Base-by-base conservation (phyloP, 2,797 vertebrate species). In the Etheostoma nigrum region DNA sequence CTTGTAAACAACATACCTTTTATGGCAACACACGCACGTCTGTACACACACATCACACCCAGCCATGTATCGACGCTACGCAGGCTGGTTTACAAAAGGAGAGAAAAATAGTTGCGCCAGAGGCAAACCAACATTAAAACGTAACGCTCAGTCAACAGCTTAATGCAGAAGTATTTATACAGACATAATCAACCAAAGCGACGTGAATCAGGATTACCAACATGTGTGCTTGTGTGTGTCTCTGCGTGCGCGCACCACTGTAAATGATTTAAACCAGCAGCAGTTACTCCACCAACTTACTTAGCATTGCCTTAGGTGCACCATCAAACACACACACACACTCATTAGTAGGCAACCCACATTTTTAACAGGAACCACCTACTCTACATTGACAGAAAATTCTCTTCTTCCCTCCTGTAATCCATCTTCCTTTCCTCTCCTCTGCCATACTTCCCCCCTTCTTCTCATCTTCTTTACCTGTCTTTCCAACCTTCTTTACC, bases 301-400 rank as follows among this genome's bases (percentile, higher is more conserved):
- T 85, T 75, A 70, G 65, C 82, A 81, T 88, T 25, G 78, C 89
- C 83, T 76, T 45, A 81, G 86, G 85, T 86, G 77, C 58, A 44
- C 42, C 42, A 13, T 13, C 42, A 15, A 4, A 44, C 42, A 44
- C 42, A 44, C 13, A 44, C 27, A 57, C 49, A 53, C 47, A 58
- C 30, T 85, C 86, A 88, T 89, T 82, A 85, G 87, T 82, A 89
- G 67, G 86, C 88, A 85, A 65, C 62, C 51, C 86, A 83, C 85
- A 85, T 76, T 74, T 67, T 71, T 25, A 88, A 76, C 83, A 74
- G 65, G 68, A 88, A 76, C 71, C 84, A 82, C 78, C 80, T 83
- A 72, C 81, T 79, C 55, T 1, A 82, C 79, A 66, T 62, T 4
- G 15, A 51, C 73, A 67, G 59, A 76, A 64, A 72, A 69, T 74